phyloP scores from a whole-genome alignment of 2,797 vertebrate genomes.

The Triplophysa bombifrons region DNA sequence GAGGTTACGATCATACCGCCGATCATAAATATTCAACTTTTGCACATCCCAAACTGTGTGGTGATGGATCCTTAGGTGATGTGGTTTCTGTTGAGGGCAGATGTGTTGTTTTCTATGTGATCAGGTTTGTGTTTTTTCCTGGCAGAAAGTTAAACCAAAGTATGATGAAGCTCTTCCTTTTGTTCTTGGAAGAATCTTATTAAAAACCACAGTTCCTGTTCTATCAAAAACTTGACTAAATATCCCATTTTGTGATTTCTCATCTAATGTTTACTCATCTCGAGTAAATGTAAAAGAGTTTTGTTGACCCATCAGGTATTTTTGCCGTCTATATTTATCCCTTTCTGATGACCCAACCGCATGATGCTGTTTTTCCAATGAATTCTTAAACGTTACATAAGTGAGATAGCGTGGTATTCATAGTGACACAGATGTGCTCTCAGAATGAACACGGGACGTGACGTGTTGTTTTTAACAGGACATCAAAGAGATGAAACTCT shows the following conservation, averaged over 20 bases:
- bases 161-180: no score
- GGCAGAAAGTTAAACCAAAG: no score
- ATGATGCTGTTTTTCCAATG: neutral
- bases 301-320: neutral
- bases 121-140: neutral
- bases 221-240: no score
- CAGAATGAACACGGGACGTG: neutral
- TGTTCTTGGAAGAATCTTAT: no score
- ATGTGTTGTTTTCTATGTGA: no score
- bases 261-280: no score
- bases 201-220: no score
- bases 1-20: neutral
- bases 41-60: no score
- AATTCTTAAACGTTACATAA: neutral
- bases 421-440: neutral
- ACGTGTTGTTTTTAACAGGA: slow-evolving; percentile 35
- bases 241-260: neutral
- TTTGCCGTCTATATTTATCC: slow-evolving; percentile 1
- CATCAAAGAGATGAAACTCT: slow-evolving; percentile 73
- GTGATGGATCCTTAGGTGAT: no score
- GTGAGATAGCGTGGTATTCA: neutral
- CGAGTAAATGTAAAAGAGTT: neutral
- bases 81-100: no score
- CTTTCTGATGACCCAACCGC: neutral
- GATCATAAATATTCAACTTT: neutral